A percentile compares a stretch with the other conserved stretches of the same genome.
phyloP scores from a whole-genome alignment of 2,113 vertebrate genomes.

The Melanocharis versteri region DNA sequence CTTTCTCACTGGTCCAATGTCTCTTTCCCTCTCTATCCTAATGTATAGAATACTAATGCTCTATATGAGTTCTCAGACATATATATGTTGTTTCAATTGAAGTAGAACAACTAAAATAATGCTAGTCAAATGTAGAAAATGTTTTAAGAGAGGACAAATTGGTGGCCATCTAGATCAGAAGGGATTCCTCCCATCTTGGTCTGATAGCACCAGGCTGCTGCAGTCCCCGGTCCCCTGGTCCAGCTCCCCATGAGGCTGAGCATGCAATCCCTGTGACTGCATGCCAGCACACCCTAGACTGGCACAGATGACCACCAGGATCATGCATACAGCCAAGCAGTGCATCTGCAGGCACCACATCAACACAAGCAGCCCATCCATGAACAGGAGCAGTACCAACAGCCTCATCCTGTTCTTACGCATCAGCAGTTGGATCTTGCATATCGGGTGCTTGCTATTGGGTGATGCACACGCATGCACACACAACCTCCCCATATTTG shows the following conservation, averaged over 20 bases:
- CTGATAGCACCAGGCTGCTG: background rate
- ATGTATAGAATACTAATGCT: background rate
- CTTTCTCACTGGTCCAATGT: background rate
- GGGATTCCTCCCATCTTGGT: background rate
- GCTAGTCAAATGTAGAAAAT: background rate
- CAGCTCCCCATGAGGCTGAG: background rate
- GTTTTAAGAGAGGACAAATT: background rate
- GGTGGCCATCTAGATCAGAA: background rate
- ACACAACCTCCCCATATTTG: fast-evolving
- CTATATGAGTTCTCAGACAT: background rate
- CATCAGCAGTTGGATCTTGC: background rate
- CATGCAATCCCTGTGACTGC: background rate
- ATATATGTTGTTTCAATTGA: background rate
- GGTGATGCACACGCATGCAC: too few species aligned
- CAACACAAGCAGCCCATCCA: fast-evolving
- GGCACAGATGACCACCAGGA: background rate
- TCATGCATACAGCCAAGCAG: fast-evolving
- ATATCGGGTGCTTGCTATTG: fast-evolving
- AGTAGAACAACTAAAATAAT: background rate
- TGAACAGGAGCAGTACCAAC: background rate
- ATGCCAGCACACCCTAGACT: fast-evolving
- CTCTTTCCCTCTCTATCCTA: background rate
- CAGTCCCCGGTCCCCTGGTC: background rate
- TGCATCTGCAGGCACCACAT: background rate
- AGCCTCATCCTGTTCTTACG: background rate